phyloP scores from a whole-genome alignment of 2,113 vertebrate species.

The Erythrolamprus reginae region DNA sequence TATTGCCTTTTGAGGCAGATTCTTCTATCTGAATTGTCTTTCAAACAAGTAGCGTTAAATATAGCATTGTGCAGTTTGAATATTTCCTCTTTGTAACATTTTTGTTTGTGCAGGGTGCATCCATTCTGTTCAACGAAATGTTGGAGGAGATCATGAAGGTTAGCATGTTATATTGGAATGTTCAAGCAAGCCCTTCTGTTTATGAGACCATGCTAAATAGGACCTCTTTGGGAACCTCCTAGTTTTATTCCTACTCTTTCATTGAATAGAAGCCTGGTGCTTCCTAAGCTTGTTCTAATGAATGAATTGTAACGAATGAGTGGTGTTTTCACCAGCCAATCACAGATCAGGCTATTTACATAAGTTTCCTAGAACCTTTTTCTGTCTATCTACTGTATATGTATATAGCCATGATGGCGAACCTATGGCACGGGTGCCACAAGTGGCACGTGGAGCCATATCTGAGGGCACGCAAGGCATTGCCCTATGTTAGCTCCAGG shows the following conservation, averaged over 20 bases:
- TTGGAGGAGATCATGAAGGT: background rate
- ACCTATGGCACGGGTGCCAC: no score
- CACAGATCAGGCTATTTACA: background rate
- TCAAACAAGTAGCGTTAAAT: background rate
- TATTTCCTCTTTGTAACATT: background rate
- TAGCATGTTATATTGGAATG: background rate
- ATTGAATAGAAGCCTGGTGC: background rate
- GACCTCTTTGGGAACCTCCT: background rate
- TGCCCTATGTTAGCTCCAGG: no score
- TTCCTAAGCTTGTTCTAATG: background rate
- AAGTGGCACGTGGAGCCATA: no score
- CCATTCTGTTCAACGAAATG: background rate
- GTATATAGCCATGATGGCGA: no score
- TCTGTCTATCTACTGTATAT: background rate
- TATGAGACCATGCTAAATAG: background rate
- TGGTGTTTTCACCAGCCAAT: background rate
- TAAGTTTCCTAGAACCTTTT: background rate
- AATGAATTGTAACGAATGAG: background rate
- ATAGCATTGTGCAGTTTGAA: background rate
- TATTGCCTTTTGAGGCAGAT: background rate
- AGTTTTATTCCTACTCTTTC: background rate
- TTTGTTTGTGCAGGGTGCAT: no score
- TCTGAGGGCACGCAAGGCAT: no score
- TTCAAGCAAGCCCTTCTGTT: background rate
- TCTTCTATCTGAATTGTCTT: background rate